Evolutionary conservation across 2,888 invertebrate species (phyloP), one percentile per base, ranked within the genome.

Genomic region (Eupithecia tripunctaria): DNA sequence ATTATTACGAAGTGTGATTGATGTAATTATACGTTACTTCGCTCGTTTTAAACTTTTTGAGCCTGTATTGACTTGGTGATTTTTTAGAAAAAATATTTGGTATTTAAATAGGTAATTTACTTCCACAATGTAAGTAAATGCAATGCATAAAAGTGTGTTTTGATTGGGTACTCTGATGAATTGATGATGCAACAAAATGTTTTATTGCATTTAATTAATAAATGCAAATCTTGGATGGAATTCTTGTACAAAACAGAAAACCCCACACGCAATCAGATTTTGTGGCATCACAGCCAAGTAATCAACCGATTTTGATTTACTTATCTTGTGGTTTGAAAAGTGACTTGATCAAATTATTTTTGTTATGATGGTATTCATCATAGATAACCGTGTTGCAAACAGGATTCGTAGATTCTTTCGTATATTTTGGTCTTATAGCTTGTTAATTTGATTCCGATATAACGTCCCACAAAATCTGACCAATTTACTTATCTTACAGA

Each of bases 401-500:
- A 12, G 12, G 14, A 38, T 38, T 38, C 14, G 38, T 36, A 1
- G 38, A 32, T 32, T 12, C 0, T 38, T 38, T 38, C 12, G 10
- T 38, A 2, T 4, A 0, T 4, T 41, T 15, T 14, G 41, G 41
- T 41, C 2, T 32, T 32, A 32, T 2, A 43, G 43, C 47, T 47
- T 47, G n/a, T 8, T 47, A 29, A 15, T 27, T 7, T 60, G 18
- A 60, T 60, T 29, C 59, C 15, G 27, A 18, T 29, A 29, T 15
- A 27, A 36, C 12, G 36, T 38, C 12, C 3, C 14, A 41, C 25
- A 43, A 18, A 21, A 27, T 27, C n/a, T 51, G n/a, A 51, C 10
- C 32, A 15, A 15, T 41, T 15, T 6, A 32, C n/a, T 38, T 70
- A 38, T 75, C n/a, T 74, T 92, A 8, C 88, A 97, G 97, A 91